A percentile compares a stretch with the other conserved stretches of the same genome.
phyloP scores from a whole-genome alignment of 2,888 invertebrate species.

The Acanthococcus lagerstroemiae region DNA sequence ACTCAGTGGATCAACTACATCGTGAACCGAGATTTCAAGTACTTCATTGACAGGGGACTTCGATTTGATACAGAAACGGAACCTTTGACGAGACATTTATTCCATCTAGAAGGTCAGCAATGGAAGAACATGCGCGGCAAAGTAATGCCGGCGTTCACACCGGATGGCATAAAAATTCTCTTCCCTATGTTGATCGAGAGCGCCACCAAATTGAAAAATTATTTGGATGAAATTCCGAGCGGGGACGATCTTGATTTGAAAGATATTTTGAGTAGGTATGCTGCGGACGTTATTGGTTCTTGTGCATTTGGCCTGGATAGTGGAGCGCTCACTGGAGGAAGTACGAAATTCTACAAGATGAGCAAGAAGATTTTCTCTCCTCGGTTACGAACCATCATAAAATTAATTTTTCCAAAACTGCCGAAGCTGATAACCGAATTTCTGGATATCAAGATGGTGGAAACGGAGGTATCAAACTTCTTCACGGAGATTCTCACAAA shows the following conservation, averaged over 20 bases:
- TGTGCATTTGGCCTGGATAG: slow-evolving; percentile 45
- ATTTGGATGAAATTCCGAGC: not conserved
- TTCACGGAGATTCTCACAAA: not conserved
- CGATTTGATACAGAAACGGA: slow-evolving; percentile 10
- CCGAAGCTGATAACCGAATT: slow-evolving; percentile 7
- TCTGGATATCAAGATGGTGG: slow-evolving; percentile 19
- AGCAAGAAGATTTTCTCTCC: slow-evolving; percentile 16
- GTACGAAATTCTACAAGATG: slow-evolving; percentile 16
- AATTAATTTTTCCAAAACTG: slow-evolving; percentile 16
- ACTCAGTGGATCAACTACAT: slow-evolving; percentile 3
- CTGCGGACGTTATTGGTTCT: slow-evolving; percentile 46
- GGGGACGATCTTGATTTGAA: slow-evolving; percentile 13
- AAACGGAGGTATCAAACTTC: slow-evolving; percentile 1
- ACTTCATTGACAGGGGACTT: slow-evolving; percentile 11
- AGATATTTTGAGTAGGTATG: slow-evolving; percentile 39
- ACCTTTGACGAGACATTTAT: slow-evolving; percentile 19
- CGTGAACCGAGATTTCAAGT: slow-evolving; percentile 3
- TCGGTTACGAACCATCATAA: slow-evolving; percentile 12
- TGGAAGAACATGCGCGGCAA: slow-evolving; percentile 7
- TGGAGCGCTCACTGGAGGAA: not conserved
- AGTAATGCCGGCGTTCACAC: slow-evolving; percentile 10
- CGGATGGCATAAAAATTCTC: not conserved
- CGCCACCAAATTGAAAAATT: not conserved
- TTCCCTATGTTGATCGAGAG: slow-evolving; percentile 3
- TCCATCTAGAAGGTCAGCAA: slow-evolving; percentile 20